Conservation (phyloP, 2,888 invertebrate genomes). For the Drosophila glabriapex region DNA sequence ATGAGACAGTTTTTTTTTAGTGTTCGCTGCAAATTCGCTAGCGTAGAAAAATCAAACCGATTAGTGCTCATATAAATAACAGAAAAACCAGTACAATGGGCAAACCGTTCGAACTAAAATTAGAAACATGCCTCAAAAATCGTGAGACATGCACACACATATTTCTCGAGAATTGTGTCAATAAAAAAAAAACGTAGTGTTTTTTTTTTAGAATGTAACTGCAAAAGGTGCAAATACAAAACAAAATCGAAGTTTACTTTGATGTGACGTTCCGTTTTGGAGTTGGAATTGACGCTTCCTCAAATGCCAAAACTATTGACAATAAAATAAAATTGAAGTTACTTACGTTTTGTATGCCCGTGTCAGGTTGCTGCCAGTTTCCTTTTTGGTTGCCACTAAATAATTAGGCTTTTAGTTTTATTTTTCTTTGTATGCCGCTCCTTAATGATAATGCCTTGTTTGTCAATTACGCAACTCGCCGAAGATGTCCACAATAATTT, state of each 20-base stretch:
- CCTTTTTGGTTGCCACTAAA: slow-evolving; percentile 56
- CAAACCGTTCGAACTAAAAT: slow-evolving; percentile 45
- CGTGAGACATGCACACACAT: slow-evolving; percentile 57
- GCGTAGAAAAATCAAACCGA: slow-evolving; percentile 62
- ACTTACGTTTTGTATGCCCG: slow-evolving; percentile 59
- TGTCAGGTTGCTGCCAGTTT: slow-evolving; percentile 50
- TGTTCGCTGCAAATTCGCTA: slow-evolving; percentile 16
- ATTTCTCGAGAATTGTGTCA: slow-evolving; percentile 39
- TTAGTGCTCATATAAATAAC: slow-evolving; percentile 45
- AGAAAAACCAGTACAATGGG: slow-evolving; percentile 66
- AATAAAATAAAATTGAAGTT: slow-evolving; percentile 20
- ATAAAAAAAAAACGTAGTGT: slow-evolving; percentile 41
- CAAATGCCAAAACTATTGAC: slow-evolving; percentile 51
- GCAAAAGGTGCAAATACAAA: slow-evolving; percentile 33
- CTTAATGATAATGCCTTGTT: slow-evolving; percentile 56
- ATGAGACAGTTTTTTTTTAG: slow-evolving; percentile 37
- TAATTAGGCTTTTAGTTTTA: slow-evolving; percentile 27
- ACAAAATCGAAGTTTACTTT: slow-evolving; percentile 9
- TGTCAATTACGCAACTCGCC: slow-evolving; percentile 58
- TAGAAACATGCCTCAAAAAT: slow-evolving; percentile 71
- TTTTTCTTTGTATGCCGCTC: slow-evolving; percentile 42
- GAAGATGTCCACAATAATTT: slow-evolving; percentile 44
- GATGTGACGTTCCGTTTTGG: slow-evolving; percentile 44
- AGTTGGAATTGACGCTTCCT: slow-evolving; percentile 47
- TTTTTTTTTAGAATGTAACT: slow-evolving; percentile 56